phyloP scores from a whole-genome alignment of 2,888 invertebrate species.

The Lasioglossum lativentre region DNA sequence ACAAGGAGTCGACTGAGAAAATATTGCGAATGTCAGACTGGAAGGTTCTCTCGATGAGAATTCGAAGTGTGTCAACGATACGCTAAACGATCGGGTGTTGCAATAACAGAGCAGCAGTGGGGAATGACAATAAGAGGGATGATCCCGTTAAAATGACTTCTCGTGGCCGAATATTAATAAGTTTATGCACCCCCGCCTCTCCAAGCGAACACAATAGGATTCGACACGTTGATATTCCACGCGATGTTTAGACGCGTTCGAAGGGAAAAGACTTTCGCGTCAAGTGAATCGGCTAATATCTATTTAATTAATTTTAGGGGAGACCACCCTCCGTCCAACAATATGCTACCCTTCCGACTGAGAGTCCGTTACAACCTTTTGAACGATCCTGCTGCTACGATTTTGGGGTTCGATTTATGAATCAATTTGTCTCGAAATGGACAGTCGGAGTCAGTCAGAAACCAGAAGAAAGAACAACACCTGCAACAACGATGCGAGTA shows the following conservation, averaged over 20 bases:
- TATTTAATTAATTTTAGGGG: constrained; percentile 81
- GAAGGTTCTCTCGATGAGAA: background rate
- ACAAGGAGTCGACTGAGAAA: no score
- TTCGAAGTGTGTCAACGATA: background rate
- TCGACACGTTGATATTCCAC: constrained; percentile 76
- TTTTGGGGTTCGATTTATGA: constrained; percentile 40
- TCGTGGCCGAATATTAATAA: constrained; percentile 71
- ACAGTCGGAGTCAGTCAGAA: background rate
- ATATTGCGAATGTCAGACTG: background rate
- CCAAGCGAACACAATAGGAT: constrained; percentile 78
- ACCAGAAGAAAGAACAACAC: background rate
- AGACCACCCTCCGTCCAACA: constrained; percentile 64
- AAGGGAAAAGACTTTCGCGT: constrained; percentile 63
- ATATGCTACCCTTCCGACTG: constrained; percentile 63
- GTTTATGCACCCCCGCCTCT: constrained; percentile 79
- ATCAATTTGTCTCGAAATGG: constrained; percentile 43
- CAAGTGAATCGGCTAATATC: constrained; percentile 82
- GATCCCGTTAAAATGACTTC: constrained; percentile 31
- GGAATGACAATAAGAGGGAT: constrained; percentile 17
- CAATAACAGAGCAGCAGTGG: constrained; percentile 11
- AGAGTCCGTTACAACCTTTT: constrained; percentile 42
- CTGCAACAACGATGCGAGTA: background rate
- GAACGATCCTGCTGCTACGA: constrained; percentile 33
- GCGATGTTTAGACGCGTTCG: constrained; percentile 67
- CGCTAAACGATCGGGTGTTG: background rate